Percentiles rank a stretch among this genome's conserved stretches.
These are phyloP conservation scores for Pangasius macronema DNA, from an alignment of 2,797 vertebrate genomes.

Conservation along the genomic window DNA sequence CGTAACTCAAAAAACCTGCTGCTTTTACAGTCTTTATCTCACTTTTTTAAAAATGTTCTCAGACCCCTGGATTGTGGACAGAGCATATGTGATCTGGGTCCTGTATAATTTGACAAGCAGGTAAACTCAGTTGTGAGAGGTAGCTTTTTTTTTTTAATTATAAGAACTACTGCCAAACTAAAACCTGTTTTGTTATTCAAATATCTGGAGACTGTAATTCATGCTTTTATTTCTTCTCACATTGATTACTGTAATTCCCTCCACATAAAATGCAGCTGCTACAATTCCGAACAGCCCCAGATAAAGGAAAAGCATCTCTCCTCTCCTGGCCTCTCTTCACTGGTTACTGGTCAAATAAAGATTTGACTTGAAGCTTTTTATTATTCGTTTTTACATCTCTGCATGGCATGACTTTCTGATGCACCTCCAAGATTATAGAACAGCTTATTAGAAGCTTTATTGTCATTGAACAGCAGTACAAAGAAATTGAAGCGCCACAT, in stretches of 20 bases:
- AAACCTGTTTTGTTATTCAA: background rate
- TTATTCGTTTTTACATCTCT: background rate
- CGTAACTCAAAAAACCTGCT: background rate
- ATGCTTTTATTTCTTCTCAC: background rate
- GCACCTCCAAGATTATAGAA: background rate
- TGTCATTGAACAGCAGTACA: no score
- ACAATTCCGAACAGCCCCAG: background rate
- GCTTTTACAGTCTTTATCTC: background rate
- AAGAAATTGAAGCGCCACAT: no score
- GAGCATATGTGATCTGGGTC: background rate
- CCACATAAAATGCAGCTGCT: background rate
- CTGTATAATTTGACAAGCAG: background rate
- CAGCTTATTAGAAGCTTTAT: no score
- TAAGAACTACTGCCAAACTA: background rate
- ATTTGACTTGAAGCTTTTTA: background rate
- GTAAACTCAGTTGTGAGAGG: background rate
- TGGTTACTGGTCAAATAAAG: background rate
- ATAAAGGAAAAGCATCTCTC: background rate
- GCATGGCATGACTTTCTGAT: background rate
- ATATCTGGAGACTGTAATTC: background rate
- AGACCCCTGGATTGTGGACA: no score
- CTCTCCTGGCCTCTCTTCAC: background rate
- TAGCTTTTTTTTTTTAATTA: background rate
- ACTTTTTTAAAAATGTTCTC: background rate
- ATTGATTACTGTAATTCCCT: background rate